Base-by-base conservation (phyloP, 2,888 invertebrate species). In the Cosmia trapezina region DNA sequence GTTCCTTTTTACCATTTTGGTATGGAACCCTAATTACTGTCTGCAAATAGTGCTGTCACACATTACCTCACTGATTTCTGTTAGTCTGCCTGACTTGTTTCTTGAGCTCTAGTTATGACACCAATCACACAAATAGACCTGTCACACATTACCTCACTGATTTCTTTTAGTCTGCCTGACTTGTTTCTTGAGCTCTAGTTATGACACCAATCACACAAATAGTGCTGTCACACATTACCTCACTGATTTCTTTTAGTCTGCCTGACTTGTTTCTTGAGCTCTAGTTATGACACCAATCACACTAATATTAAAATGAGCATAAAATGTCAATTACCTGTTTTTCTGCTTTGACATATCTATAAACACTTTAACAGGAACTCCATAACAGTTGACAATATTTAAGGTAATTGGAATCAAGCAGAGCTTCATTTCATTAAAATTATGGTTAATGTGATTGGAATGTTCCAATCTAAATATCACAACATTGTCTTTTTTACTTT, bases 351-450 rank as follows among this genome's bases (percentile, higher is more conserved):
- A 91, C 86, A 97, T 97, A 86, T 97, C 96, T 71, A 98, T 95
- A 88, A 96, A 97, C 41, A 97, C 97, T 76, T 96, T 94, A 28
- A 97, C 94, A 17, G 95, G 92, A 67, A 96, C 94, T 71, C 96
- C 96, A 70, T 97, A 97, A 90, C 97, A 97, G 91, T 97, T 98
- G 75, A 97, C 97, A 81, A 98, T 91, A 78, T 97, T 96, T 82
- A 98, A 93, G 72, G 96, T 96, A 4, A 98, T 97, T 37, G 98
- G 97, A 80, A 98, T 96, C 80, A 97, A 92, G 88, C 98, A 98
- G 74, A 98, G 89, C 86, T 96, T 96, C 73, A 92, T 96, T 74
- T 91, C 91, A 53, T 93, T 91, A 88, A 98, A 98, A 90, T 97
- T 95, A 91, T 98, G 98, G 63, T 91, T 90, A 33, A 97, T 94